Evolutionary conservation across 23 tunicate genomes (phyloP).

Genomic region (Corella eumyota): DNA sequence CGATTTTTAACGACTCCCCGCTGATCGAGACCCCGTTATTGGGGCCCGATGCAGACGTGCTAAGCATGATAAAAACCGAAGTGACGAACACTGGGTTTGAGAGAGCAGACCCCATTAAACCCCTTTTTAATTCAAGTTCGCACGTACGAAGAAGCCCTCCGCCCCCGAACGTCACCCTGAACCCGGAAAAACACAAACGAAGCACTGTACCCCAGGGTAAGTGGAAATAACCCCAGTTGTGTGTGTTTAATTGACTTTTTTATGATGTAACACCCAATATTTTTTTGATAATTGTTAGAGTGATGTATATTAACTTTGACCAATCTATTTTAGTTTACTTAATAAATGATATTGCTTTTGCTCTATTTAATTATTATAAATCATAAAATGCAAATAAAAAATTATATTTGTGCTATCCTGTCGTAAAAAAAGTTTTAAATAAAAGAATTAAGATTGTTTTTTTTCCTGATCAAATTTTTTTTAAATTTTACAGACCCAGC

Average conservation of each 20-base stretch:
- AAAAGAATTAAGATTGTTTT: too few relatives aligned
- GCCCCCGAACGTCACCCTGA: slow-evolving; percentile 90
- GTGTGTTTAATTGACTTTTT: slow-evolving; percentile 1
- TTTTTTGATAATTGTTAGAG: neutral
- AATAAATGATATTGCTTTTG: too few relatives aligned
- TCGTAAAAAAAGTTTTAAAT: too few relatives aligned
- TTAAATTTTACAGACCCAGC: slow-evolving; percentile 77
- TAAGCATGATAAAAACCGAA: neutral
- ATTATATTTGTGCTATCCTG: too few relatives aligned
- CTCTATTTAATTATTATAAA: too few relatives aligned
- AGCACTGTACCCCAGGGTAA: slow-evolving; percentile 64
- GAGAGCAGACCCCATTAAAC: slow-evolving; percentile 31
- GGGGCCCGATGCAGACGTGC: slow-evolving; percentile 13
- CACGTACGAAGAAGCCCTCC: slow-evolving; percentile 92
- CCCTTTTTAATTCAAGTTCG: too few relatives aligned
- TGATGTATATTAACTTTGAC: neutral
- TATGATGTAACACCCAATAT: neutral
- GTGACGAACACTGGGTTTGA: slow-evolving; percentile 6
- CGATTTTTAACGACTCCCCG: slow-evolving; percentile 40
- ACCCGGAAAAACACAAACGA: slow-evolving; percentile 71
- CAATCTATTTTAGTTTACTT: neutral
- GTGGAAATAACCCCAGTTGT: too few relatives aligned
- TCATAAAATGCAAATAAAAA: too few relatives aligned
- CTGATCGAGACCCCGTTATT: slow-evolving; percentile 32
- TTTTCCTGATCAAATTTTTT: too few relatives aligned